A percentile compares a stretch with the other conserved stretches of the same genome.
Conservation (phyloP, 2,888 invertebrate species). For the Tridacna crocea region DNA sequence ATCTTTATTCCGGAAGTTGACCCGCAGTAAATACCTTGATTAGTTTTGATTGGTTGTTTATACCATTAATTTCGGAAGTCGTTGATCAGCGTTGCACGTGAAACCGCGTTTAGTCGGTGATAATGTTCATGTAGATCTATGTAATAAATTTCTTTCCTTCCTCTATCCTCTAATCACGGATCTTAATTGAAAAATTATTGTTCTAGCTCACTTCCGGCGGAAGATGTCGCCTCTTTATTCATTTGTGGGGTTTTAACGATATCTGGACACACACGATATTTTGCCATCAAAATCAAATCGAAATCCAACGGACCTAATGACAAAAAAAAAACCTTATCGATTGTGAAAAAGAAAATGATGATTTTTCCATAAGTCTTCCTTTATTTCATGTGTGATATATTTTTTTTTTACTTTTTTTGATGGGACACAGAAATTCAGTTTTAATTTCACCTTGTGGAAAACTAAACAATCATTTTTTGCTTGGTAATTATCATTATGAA, state of each 20-base stretch:
- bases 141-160: conserved; percentile 60
- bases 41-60: conserved; percentile 65
- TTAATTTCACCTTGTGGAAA: too few relatives aligned
- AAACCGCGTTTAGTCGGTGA: conserved; percentile 60
- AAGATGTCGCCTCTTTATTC: conserved; percentile 62
- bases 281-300: conserved; percentile 63
- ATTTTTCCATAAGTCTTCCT: too few relatives aligned
- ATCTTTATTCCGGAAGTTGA: conserved; percentile 58
- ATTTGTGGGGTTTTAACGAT: conserved; percentile 56
- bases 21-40: conserved; percentile 64
- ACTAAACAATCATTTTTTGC: too few relatives aligned
- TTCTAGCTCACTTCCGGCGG: conserved; percentile 52
- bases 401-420: too few relatives aligned
- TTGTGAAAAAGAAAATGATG: not conserved
- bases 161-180: conserved; percentile 61
- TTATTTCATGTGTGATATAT: too few relatives aligned
- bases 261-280: conserved; percentile 61
- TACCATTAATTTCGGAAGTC: conserved; percentile 66
- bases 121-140: conserved; percentile 58
- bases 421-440: too few relatives aligned
- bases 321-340: conserved; percentile 4
- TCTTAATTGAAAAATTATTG: conserved; percentile 64
- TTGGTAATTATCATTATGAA: too few relatives aligned
- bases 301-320: conserved; percentile 53
- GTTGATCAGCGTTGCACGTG: conserved; percentile 52